These are phyloP conservation scores for Oryzias celebensis DNA, from an alignment of 2,113 vertebrate species.

Conservation along the genomic window DNA sequence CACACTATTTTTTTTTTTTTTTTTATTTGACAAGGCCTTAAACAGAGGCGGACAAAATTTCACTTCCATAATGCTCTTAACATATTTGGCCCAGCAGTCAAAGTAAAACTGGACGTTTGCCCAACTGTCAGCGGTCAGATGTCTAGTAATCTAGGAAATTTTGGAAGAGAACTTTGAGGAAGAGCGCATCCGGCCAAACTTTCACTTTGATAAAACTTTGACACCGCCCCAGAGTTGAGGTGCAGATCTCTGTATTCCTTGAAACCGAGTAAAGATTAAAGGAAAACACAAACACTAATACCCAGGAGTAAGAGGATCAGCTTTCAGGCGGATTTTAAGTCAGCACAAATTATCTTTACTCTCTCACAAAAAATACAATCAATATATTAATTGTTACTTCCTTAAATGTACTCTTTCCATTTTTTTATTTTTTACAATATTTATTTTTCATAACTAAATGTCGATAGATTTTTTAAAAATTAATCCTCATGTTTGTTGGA, in stretches of 20 bases:
- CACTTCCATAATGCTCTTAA: constrained; percentile 51
- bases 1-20: background rate
- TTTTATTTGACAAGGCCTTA: background rate
- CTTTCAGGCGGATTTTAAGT: background rate
- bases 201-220: constrained; percentile 29
- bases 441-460: no score
- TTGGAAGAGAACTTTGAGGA: constrained; percentile 56
- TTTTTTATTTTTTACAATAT: no score
- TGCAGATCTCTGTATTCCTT: constrained; percentile 2
- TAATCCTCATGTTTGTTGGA: no score
- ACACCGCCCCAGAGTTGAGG: background rate
- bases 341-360: no score
- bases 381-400: no score
- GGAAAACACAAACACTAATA: background rate
- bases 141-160: constrained; percentile 74
- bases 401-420: no score
- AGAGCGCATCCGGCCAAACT: constrained; percentile 38
- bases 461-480: no score
- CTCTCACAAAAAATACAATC: no score
- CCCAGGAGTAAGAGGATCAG: background rate
- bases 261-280: background rate
- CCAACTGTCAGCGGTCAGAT: background rate
- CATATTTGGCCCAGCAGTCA: constrained; percentile 2
- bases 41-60: constrained; percentile 13
- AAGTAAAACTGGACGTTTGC: constrained; percentile 44